Conservation (phyloP, 2,113 vertebrate species). For the Oncorhynchus tshawytscha region DNA sequence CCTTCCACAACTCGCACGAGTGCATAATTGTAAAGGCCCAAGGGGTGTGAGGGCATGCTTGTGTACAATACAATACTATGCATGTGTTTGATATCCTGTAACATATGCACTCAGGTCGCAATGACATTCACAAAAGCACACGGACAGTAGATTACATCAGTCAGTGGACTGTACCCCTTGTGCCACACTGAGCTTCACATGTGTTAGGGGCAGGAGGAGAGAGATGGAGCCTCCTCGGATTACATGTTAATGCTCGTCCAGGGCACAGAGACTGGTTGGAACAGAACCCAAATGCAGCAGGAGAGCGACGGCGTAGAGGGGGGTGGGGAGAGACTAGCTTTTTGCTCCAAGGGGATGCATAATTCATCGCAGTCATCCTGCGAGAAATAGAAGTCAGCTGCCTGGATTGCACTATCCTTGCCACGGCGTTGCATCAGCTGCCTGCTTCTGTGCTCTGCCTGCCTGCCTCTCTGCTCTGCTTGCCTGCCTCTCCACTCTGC, state of each 20-base stretch:
- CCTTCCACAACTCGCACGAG: too few species aligned
- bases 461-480: too few species aligned
- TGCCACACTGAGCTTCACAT: too few species aligned
- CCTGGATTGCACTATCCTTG: conserved; percentile 46
- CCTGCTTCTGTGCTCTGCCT: conserved; percentile 40
- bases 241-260: background rate
- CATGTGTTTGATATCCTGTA: too few species aligned
- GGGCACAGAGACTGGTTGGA: background rate
- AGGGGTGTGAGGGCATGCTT: too few species aligned
- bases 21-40: too few species aligned
- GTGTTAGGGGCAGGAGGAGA: too few species aligned
- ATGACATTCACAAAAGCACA: too few species aligned
- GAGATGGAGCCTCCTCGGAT: background rate
- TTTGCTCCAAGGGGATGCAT: conserved; percentile 43
- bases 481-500: background rate
- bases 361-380: conserved; percentile 53
- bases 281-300: background rate
- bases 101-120: too few species aligned
- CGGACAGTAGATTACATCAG: too few species aligned
- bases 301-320: background rate
- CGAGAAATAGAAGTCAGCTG: conserved; percentile 35
- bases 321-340: background rate
- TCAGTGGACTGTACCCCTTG: too few species aligned
- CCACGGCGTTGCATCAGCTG: conserved; percentile 57
- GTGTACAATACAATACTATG: too few species aligned